These are phyloP conservation scores for Neocrepidodera transversa DNA, from an alignment of 2,888 invertebrate genomes.

Conservation along the genomic window DNA sequence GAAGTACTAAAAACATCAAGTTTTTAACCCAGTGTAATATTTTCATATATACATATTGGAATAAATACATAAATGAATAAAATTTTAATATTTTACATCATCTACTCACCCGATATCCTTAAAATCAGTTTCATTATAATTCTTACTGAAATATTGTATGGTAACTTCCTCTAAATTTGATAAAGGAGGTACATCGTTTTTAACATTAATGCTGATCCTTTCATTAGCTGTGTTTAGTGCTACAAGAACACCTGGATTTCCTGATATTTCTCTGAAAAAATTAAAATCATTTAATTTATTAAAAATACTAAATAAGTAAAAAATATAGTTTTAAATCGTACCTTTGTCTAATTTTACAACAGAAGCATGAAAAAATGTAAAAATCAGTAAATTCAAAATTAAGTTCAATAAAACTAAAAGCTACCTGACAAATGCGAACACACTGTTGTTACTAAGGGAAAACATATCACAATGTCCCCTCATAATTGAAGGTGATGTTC, in stretches of 20 bases:
- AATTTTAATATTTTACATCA: conserved; percentile 22
- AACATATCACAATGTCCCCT: conserved; percentile 65
- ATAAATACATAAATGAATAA: too few species aligned
- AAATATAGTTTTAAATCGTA: conserved; percentile 18
- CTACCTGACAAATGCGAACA: conserved; percentile 77
- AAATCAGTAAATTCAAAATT: conserved; percentile 4
- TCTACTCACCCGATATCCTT: conserved; percentile 60
- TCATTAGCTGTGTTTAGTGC: conserved; percentile 70
- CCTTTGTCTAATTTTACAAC: conserved; percentile 37
- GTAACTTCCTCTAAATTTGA: conserved; percentile 68
- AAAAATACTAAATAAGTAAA: conserved; percentile 8
- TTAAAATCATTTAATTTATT: not conserved
- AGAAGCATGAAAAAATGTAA: conserved; percentile 27
- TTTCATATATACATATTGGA: too few species aligned
- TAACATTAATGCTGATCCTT: conserved; percentile 63
- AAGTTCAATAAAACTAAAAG: conserved; percentile 32
- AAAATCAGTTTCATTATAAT: conserved; percentile 59
- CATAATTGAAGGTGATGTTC: conserved; percentile 68
- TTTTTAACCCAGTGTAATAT: too few species aligned
- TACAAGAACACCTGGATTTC: conserved; percentile 78
- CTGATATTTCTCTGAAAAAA: conserved; percentile 70
- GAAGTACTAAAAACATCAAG: too few species aligned
- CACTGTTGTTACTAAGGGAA: conserved; percentile 62
- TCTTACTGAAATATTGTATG: conserved; percentile 65
- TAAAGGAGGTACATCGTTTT: conserved; percentile 55